phyloP scores from a whole-genome alignment of 2,888 invertebrate species.

The Lasioglossum vierecki region DNA sequence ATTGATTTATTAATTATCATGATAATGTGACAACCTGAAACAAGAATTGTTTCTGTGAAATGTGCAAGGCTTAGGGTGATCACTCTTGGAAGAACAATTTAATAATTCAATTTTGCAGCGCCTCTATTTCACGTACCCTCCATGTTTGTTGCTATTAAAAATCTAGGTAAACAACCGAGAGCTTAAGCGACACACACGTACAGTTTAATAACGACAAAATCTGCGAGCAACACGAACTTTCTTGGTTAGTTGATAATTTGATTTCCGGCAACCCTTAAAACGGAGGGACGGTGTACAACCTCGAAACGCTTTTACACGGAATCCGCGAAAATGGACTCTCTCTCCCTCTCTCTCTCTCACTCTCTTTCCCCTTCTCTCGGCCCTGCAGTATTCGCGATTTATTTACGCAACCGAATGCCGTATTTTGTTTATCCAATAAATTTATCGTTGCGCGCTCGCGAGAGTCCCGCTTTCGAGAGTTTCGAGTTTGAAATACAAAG shows the following conservation, averaged over 20 bases:
- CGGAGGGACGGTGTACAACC: neutral
- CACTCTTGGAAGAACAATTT: neutral
- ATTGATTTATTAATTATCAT: no score
- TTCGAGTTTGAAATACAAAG: constrained; percentile 57
- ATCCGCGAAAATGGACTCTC: constrained; percentile 38
- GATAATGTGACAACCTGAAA: neutral
- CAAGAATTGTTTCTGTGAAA: neutral
- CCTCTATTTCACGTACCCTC: neutral
- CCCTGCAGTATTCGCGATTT: constrained; percentile 34
- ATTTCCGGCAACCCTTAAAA: neutral
- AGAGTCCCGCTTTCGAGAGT: constrained; percentile 34
- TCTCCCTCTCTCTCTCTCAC: neutral
- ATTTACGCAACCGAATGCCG: constrained; percentile 52
- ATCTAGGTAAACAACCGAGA: neutral
- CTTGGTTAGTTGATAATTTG: constrained; percentile 14
- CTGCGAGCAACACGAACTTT: neutral
- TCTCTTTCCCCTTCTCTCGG: neutral
- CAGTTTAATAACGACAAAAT: neutral
- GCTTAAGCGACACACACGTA: neutral
- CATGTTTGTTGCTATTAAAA: neutral
- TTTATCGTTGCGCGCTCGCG: constrained; percentile 51
- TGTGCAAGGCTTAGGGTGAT: neutral
- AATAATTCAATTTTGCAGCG: neutral
- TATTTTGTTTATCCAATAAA: constrained; percentile 59
- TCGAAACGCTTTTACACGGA: constrained; percentile 28